Percentiles rank a stretch among this genome's conserved stretches.
These are phyloP conservation scores for Phasia obesa DNA, from an alignment of 2,888 invertebrate genomes.

Conservation along the genomic window DNA sequence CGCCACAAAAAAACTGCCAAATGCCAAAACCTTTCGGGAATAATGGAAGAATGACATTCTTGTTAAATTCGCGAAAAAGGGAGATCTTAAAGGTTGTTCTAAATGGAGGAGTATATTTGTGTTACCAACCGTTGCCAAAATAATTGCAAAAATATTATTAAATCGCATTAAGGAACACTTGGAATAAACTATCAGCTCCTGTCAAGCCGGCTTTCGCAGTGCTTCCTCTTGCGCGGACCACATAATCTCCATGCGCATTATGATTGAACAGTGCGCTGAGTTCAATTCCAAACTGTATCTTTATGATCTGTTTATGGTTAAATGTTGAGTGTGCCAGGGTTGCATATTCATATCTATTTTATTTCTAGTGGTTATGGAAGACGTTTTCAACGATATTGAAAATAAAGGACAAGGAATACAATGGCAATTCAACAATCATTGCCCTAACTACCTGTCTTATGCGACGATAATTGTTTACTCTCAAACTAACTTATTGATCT, in stretches of 20 bases:
- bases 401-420: neutral
- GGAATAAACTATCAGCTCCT: neutral
- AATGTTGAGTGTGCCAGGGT: neutral
- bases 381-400: neutral
- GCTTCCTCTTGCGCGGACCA: neutral
- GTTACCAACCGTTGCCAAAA: neutral
- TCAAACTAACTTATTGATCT: neutral
- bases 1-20: neutral
- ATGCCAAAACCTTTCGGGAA: neutral
- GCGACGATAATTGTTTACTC: neutral
- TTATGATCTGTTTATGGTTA: neutral
- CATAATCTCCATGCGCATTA: neutral
- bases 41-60: neutral
- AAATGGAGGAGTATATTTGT: neutral
- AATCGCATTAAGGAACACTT: neutral
- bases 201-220: neutral
- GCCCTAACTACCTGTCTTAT: neutral
- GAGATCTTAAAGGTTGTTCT: neutral
- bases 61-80: constrained; percentile 5
- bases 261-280: neutral
- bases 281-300: neutral
- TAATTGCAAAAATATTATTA: constrained; percentile 6
- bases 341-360: neutral
- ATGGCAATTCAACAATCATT: too few species aligned
- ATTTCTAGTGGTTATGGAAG: too few species aligned